These are phyloP conservation scores for Boulengeromyrus knoepffleri DNA, from an alignment of 2,113 vertebrate genomes.

Conservation along the genomic window DNA sequence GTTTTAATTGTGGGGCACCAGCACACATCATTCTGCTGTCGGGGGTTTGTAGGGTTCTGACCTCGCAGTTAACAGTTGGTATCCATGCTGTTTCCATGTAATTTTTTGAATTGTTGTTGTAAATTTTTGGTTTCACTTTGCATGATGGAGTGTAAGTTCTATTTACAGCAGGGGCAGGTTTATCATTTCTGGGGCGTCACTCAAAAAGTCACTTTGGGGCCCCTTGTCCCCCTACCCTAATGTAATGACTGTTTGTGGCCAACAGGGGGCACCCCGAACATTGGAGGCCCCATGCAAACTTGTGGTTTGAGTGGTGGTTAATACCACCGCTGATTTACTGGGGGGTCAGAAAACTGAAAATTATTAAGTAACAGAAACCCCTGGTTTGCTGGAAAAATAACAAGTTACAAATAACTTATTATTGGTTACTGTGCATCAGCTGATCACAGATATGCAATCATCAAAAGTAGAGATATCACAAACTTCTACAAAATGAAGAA, in stretches of 20 bases:
- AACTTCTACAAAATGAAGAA: not conserved
- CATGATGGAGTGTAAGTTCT: not conserved
- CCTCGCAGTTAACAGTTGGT: not conserved
- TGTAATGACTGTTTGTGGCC: not conserved
- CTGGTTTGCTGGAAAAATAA: not conserved
- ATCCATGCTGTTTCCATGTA: not conserved
- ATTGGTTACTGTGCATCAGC: not conserved
- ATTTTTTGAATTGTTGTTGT: not conserved
- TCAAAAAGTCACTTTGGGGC: not conserved
- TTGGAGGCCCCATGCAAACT: not conserved
- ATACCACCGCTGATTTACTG: not conserved
- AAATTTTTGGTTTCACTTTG: not conserved
- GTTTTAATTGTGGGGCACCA: not conserved
- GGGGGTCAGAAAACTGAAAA: not conserved
- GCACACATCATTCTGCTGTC: not conserved
- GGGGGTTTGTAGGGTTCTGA: not conserved
- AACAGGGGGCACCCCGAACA: not conserved
- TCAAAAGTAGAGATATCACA: not conserved
- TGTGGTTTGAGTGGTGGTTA: not conserved
- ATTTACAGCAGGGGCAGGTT: not conserved
- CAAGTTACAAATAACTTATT: not conserved
- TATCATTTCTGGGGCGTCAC: not conserved
- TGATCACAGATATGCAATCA: not conserved
- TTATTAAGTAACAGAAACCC: not conserved
- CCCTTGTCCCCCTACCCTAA: not conserved